A percentile compares a stretch with the other conserved stretches of the same genome.
Evolutionary conservation across 92 coral and sea anemone genomes (phyloP).

Genomic region (Bergia puertoricense): DNA sequence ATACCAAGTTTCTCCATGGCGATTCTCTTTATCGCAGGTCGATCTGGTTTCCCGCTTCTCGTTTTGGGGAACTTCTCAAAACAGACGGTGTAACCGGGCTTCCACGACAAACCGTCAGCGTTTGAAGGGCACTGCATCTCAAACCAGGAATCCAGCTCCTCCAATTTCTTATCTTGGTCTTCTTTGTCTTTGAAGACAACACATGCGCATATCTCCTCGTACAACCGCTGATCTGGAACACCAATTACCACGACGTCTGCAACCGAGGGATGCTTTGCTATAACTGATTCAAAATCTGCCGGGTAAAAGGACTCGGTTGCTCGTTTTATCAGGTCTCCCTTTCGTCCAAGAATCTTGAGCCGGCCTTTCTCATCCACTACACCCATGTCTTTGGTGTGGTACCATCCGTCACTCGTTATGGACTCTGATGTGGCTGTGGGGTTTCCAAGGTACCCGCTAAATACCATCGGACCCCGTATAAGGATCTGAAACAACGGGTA

Average conservation of each 20-base stretch:
- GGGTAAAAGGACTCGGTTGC: not conserved
- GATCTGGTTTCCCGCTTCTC: constrained; percentile 1
- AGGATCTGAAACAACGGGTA: not conserved
- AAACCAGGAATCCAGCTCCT: not conserved
- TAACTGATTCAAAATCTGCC: not conserved
- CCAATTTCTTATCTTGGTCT: not conserved
- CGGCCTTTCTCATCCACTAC: constrained; percentile 10
- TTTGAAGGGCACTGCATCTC: not conserved
- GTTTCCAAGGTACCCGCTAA: not conserved
- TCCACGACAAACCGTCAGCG: not conserved
- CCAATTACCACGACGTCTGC: not conserved
- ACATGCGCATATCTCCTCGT: constrained; percentile 4
- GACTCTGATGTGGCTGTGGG: not conserved
- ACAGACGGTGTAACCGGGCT: not conserved
- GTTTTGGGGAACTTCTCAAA: not conserved
- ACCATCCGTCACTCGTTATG: not conserved
- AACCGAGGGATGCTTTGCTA: not conserved
- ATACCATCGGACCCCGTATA: not conserved
- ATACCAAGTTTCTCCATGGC: constrained; percentile 10
- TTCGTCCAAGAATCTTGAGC: constrained; percentile 3
- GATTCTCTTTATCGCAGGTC: not conserved
- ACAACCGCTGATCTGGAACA: constrained; percentile 8
- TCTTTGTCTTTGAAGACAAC: constrained; percentile 7
- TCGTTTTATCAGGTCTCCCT: not conserved
- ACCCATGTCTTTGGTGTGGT: not conserved